phyloP scores from a whole-genome alignment of 2,113 vertebrate genomes.

The Uropsilus gracilis region DNA sequence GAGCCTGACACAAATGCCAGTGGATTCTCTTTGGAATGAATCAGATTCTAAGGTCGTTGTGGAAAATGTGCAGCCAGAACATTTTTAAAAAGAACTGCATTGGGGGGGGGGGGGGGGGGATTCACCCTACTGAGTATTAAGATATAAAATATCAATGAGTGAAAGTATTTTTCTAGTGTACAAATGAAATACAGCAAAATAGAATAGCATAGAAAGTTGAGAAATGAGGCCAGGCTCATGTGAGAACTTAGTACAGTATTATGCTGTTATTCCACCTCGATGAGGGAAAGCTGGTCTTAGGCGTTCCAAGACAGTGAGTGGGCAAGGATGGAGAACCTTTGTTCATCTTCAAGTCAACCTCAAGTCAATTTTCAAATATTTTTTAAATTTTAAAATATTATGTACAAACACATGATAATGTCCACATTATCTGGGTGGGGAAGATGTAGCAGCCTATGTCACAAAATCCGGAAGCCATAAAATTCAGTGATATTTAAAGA shows the following conservation, averaged over 20 bases:
- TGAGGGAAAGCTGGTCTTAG: background rate
- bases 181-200: background rate
- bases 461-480: background rate
- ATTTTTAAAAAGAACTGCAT: conserved; percentile 10
- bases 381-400: background rate
- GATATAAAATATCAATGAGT: background rate
- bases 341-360: background rate
- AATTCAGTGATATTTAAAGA: conserved; percentile 1
- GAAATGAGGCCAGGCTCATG: background rate
- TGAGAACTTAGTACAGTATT: background rate
- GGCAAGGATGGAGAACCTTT: background rate
- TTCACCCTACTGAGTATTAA: background rate
- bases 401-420: background rate
- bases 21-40: background rate
- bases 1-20: background rate
- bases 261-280: background rate
- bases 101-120: background rate
- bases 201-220: conserved; percentile 18
- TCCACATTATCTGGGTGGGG: background rate
- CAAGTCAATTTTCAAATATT: conserved; percentile 4
- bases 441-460: background rate
- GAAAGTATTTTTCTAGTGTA: background rate
- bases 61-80: background rate
- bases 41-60: conserved; percentile 6
- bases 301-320: background rate